Conservation (phyloP, 2,888 invertebrate genomes). For the Poecilus cupreus region DNA sequence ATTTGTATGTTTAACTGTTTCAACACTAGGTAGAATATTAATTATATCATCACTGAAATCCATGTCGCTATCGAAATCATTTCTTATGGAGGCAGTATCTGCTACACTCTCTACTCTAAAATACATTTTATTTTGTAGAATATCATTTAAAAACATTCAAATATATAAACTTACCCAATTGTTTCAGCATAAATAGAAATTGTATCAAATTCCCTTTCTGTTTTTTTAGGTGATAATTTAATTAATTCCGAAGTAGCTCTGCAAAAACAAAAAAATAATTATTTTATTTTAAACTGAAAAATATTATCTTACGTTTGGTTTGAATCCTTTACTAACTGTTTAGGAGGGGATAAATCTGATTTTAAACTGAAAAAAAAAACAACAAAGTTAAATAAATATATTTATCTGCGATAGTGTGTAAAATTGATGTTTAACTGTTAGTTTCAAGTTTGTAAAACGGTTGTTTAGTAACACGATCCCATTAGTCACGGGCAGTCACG, state of each 20-base stretch:
- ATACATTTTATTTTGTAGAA: neutral
- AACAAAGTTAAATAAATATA: too few relatives aligned
- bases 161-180: constrained; percentile 38
- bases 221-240: neutral
- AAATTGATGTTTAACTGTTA: too few relatives aligned
- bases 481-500: too few relatives aligned
- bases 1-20: neutral
- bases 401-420: too few relatives aligned
- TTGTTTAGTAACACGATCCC: too few relatives aligned
- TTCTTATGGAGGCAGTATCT: neutral
- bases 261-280: neutral
- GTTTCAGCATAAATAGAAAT: constrained; percentile 46
- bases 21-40: neutral
- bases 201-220: neutral
- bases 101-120: constrained; percentile 20
- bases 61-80: neutral
- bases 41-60: neutral
- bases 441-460: too few relatives aligned
- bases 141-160: neutral
- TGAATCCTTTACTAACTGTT: neutral
- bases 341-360: neutral
- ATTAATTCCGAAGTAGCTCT: neutral
- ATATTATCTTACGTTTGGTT: neutral
- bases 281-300: neutral
- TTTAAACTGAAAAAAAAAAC: neutral